A percentile compares a stretch with the other conserved stretches of the same genome.
Conservation (phyloP, 2,888 invertebrate genomes). For the Agonopterix arenella region DNA sequence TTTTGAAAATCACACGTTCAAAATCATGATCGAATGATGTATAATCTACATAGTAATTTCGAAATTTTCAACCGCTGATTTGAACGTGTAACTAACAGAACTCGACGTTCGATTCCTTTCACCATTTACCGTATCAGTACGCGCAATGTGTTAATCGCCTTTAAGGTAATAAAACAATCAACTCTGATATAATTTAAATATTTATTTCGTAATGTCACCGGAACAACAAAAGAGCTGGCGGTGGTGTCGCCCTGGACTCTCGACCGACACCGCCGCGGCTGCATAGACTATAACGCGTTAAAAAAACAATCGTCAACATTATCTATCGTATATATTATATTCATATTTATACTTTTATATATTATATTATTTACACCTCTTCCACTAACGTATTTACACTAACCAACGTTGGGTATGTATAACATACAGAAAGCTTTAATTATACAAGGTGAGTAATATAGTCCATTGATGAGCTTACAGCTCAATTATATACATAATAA, state of each 20-base stretch:
- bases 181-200: conserved; percentile 69
- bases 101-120: too few relatives aligned
- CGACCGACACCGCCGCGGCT: conserved; percentile 54
- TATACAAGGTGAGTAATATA: conserved; percentile 56
- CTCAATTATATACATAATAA: conserved; percentile 61
- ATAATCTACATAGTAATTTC: too few relatives aligned
- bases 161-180: background rate
- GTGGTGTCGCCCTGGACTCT: conserved; percentile 60
- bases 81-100: too few relatives aligned
- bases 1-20: too few relatives aligned
- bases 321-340: conserved; percentile 26
- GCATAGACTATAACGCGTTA: conserved; percentile 65
- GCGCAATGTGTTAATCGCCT: too few relatives aligned
- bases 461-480: conserved; percentile 34
- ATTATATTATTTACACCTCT: conserved; percentile 63
- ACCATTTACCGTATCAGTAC: too few relatives aligned
- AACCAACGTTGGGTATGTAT: conserved; percentile 64
- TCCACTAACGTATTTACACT: conserved; percentile 66
- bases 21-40: too few relatives aligned
- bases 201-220: conserved; percentile 74
- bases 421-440: conserved; percentile 66
- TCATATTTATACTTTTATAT: conserved; percentile 34
- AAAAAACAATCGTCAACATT: conserved; percentile 70
- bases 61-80: too few relatives aligned
- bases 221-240: conserved; percentile 63